Percentiles rank a stretch among this genome's conserved stretches.
phyloP scores from a whole-genome alignment of 37 sponge, comb jelly and placozoan genomes.

The Corticium candelabrum region DNA sequence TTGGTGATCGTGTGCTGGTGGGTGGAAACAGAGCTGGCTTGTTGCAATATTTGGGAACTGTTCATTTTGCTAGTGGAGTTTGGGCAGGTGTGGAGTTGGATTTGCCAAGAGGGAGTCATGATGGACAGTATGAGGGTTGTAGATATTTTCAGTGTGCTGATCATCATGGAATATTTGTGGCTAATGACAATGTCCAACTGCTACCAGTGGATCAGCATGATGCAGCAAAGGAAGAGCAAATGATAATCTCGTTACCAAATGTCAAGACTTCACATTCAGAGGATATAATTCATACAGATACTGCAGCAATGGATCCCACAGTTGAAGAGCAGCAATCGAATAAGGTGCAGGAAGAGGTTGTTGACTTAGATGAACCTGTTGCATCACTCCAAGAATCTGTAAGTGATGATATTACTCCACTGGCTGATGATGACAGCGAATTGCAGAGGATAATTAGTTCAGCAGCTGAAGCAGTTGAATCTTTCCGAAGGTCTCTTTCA shows the following conservation, averaged over 20 bases:
- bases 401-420: background rate
- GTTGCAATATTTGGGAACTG: slow-evolving; percentile 59
- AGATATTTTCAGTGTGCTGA: slow-evolving; percentile 73
- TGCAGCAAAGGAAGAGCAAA: too few relatives aligned
- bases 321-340: too few relatives aligned
- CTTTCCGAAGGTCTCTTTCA: background rate
- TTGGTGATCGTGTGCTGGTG: slow-evolving; percentile 48
- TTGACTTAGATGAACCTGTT: too few relatives aligned
- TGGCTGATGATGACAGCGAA: background rate
- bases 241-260: too few relatives aligned
- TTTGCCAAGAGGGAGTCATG: slow-evolving; percentile 64
- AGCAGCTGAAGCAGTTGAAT: background rate
- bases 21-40: slow-evolving; percentile 50
- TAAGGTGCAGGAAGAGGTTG: too few relatives aligned
- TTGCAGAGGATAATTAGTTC: background rate
- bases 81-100: slow-evolving; percentile 85
- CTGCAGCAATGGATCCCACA: too few relatives aligned
- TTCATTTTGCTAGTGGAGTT: slow-evolving; percentile 70
- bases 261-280: too few relatives aligned
- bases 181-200: too few relatives aligned
- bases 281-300: too few relatives aligned
- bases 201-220: too few relatives aligned
- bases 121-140: slow-evolving; percentile 71
- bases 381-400: too few relatives aligned
- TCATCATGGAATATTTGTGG: slow-evolving; percentile 71